Base-by-base conservation (phyloP, 1,140 invertebrate genomes). In the Panulirus ornatus region DNA sequence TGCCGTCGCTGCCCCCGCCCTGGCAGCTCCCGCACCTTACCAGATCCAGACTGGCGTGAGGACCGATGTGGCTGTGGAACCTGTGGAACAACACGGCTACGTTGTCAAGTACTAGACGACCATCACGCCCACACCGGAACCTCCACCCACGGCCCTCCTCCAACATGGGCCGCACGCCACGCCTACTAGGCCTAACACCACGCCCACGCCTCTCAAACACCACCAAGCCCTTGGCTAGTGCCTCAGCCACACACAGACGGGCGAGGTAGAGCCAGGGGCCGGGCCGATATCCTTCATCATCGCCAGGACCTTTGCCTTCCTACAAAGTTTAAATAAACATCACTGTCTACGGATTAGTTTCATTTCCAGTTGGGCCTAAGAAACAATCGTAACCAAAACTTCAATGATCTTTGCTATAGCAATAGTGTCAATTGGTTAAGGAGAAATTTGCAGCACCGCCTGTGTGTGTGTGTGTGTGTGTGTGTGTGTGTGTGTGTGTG, bases 11-110 rank as follows among this genome's bases (percentile, higher is more conserved):
- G 70, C 44, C 19, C 42, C 44, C 34, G 38, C 81, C 34, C 84
- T 87, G 42, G 84, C 78, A 2, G 36, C 44, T 1, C 84, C 84
- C 3, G 34, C 84, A 38, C 73, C 84, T 47, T 87, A 87, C 84
- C 14, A 27, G n/a, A 27, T 87, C 2, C 51, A 76, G 22, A 87
- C 84, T 1, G 73, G 73, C 9, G 73, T 78, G 19, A 51, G 42
- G 44, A 66, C 73, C 11, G 84, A 87, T 19, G 84, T 87, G 16
- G 38, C 47, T 16, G 84, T 76, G 1, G 73, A 78, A 51, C 84
- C 84, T 3, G 84, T 87, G 1, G 84, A 87, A 27, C 73, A 87
- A 16, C 84, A 87, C 84, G 84, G 84, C 47, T 87, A 87, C 47
- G 84, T 87, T 9, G 11, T 87, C 84, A 76, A 87, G 84, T 87